Evolutionary conservation across 2,797 vertebrate species (phyloP), one percentile per base, ranked within the genome.

Genomic region (Rachycentron canadum): DNA sequence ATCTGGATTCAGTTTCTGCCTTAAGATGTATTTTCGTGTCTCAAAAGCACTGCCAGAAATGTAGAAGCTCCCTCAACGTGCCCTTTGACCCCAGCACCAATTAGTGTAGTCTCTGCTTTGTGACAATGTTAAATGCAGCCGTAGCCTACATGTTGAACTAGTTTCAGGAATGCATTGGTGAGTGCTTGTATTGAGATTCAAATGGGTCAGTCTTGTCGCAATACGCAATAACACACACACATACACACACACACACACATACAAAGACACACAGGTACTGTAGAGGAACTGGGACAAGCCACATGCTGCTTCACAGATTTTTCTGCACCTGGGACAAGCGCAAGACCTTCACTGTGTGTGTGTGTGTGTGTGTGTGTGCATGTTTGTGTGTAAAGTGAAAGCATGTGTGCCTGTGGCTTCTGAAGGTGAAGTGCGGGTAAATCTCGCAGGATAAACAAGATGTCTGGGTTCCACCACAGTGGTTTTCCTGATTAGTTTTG

Each of bases 181-280:
- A 83, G 85, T 4, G 81, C 57, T 70, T 83, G 73, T 79, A 69
- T 86, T 77, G 78, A 76, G 76, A 93, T 89, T 92, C 90, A 95
- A 95, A 94, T 95, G 92, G 94, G 94, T 95, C 94, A 95, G 82
- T 92, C 89, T 93, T 95, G 93, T 94, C 89, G 91, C 93, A 95
- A 92, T 93, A 92, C 73, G 88, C 90, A 91, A 73, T 90, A 58
- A 76, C 77, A 73, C 84, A 81, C 84, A 80, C 61, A 64, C 71
- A 67, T 43, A 41, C 75, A 59, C 57, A 56, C 68, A 53, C 64
- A 60, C 72, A 67, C 58, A 69, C 59, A 76, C 73, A 67, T 87
- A 82, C 76, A 86, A 30, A 81, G 34, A 32, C 83, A 83, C 78
- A 81, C 92, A 93, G 90, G 91, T 93, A 93, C 88, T 89, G 89